phyloP scores from a whole-genome alignment of 1,140 invertebrate genomes.

The Cydia splendana region DNA sequence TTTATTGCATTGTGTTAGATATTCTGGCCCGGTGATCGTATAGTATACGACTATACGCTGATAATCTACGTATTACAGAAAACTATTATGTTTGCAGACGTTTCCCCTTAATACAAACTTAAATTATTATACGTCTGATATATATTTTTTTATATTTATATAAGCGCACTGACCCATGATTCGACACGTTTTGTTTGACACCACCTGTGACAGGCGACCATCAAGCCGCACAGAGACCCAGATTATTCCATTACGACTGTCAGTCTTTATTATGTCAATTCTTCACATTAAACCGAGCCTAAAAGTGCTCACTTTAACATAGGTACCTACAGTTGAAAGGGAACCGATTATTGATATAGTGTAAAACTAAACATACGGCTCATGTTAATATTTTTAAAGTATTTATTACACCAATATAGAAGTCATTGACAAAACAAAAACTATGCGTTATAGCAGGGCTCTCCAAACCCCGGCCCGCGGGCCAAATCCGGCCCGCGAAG shows the following conservation, averaged over 20 bases:
- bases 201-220: not conserved
- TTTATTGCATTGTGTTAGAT: conserved; percentile 35
- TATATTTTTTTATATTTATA: not conserved
- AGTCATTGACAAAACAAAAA: no score
- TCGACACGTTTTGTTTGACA: not conserved
- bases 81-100: not conserved
- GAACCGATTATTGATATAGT: not conserved
- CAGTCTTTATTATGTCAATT: conserved; percentile 1
- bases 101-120: no score
- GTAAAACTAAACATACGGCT: not conserved
- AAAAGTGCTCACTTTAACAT: not conserved
- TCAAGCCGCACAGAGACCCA: not conserved
- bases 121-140: not conserved
- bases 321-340: not conserved
- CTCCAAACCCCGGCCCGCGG: no score
- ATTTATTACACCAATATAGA: no score
- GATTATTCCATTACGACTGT: not conserved
- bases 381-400: no score
- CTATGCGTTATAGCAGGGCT: no score
- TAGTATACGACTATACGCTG: no score
- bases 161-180: not conserved
- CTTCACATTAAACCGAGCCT: not conserved
- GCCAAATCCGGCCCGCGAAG: no score
- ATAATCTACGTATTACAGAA: conserved; percentile 74
- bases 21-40: no score